These are phyloP conservation scores for Scolopax bukidnonensis DNA, from an alignment of 2,797 vertebrate species.

Conservation along the genomic window DNA sequence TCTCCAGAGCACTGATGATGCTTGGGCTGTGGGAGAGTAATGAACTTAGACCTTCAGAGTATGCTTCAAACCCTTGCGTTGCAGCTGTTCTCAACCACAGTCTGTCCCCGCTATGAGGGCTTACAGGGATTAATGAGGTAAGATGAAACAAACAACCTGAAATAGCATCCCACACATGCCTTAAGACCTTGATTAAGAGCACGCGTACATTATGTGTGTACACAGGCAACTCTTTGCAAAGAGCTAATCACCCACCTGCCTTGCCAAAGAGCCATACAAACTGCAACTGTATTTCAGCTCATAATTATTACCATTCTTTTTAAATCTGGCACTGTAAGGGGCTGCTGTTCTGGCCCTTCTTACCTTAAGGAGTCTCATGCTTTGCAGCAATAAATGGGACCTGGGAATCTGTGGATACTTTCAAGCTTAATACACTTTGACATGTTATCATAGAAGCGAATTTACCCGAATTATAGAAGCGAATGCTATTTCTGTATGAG, in stretches of 20 bases:
- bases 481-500: too few relatives aligned
- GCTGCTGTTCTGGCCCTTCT: not conserved
- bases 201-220: not conserved
- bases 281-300: not conserved
- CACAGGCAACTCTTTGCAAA: not conserved
- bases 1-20: not conserved
- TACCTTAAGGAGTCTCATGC: not conserved
- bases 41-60: not conserved
- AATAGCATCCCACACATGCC: constrained; percentile 38
- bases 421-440: not conserved
- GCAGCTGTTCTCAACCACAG: not conserved
- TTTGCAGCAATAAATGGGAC: not conserved
- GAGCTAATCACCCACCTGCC: not conserved
- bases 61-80: not conserved
- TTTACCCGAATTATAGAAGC: too few relatives aligned
- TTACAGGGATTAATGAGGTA: constrained; percentile 50
- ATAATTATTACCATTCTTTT: not conserved
- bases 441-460: too few relatives aligned
- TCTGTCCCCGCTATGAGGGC: not conserved
- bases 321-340: not conserved
- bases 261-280: not conserved
- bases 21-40: not conserved
- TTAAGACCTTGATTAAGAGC: constrained; percentile 33
- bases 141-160: constrained; percentile 58
- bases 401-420: not conserved